Evolutionary conservation across 2,888 invertebrate genomes (phyloP).

Genomic region (Lepidochrysops patricia): DNA sequence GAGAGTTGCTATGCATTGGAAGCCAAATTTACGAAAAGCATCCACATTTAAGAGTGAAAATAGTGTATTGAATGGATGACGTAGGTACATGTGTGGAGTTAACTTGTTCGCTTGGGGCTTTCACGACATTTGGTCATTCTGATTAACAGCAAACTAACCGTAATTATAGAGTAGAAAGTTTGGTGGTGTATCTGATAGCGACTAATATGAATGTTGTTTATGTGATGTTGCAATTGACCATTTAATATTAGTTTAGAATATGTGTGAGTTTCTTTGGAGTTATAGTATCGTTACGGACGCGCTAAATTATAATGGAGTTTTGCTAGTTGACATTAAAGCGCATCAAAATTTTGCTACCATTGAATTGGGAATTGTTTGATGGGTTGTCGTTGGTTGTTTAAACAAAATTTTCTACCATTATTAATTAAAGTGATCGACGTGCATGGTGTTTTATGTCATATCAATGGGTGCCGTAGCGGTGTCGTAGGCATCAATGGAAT

Average conservation of each 20-base stretch:
- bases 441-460: slow-evolving; percentile 47
- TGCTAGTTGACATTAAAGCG: slow-evolving; percentile 29
- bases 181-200: slow-evolving; percentile 67
- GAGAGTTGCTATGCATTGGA: slow-evolving; percentile 73
- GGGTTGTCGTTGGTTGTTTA: slow-evolving; percentile 25
- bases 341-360: slow-evolving; percentile 26
- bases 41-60: slow-evolving; percentile 74
- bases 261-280: slow-evolving; percentile 55
- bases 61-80: slow-evolving; percentile 74
- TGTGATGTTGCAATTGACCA: slow-evolving; percentile 65
- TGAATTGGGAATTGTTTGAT: slow-evolving; percentile 28
- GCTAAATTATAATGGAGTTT: slow-evolving; percentile 29
- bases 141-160: slow-evolving; percentile 19
- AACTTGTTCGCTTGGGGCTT: slow-evolving; percentile 25
- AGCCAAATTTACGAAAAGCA: slow-evolving; percentile 73
- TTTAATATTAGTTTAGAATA: slow-evolving; percentile 56
- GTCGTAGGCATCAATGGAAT: slow-evolving; percentile 30
- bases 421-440: slow-evolving; percentile 23
- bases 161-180: slow-evolving; percentile 59
- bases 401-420: slow-evolving; percentile 19
- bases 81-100: slow-evolving; percentile 51
- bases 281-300: slow-evolving; percentile 43
- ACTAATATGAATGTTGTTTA: slow-evolving; percentile 65
- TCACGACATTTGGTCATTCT: slow-evolving; percentile 35
- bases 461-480: slow-evolving; percentile 38